Base-by-base conservation (phyloP, 2,797 vertebrate genomes). In the Sciurus vulgaris region DNA sequence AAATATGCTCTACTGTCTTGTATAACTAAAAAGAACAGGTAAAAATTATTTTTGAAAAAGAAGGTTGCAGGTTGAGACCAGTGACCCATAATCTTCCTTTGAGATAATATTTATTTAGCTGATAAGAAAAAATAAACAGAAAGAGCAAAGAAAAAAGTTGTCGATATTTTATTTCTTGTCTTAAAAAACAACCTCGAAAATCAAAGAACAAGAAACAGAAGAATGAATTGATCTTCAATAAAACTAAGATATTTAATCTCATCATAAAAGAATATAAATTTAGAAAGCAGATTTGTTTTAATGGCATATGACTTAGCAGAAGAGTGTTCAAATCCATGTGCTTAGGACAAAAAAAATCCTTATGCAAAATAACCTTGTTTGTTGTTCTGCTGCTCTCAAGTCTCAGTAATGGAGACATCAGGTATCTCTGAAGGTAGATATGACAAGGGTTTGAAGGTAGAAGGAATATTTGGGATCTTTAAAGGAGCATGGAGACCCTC, bases 141-240 rank as follows among this genome's bases (percentile, higher is more conserved):
- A 38, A 35, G 83, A 83, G 33, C 38, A 59, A 24, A 38, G 44
- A n/a, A 86, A 7, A 56, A 59, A 88, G 30, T 6, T 20, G 18
- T 9, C 30, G 49, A 76, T 4, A 2, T 88, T 30, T 33, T 59
- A 73, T 81, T 81, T 30, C 61, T 63, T 95, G 20, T 87, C 17
- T 61, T 81, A 30, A 74, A 69, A 87, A 54, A 54, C 7, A 63
- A 8, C 33, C 20, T 79, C 26, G 17, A 84, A 74, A 73, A 61
- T 61, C n/a, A 94, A 79, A 91, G 38, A 78, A 61, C 30, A 79
- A n/a, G 20, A 92, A 74, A 49, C 7, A 85, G 28, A 92, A 81
- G 18, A 49, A 76, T n/a, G 70, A 44, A 79, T 73, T 88, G 2
- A 38, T 67, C 4, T 89, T 89, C 35, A 73, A 7, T 81, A 6